Base-by-base conservation (phyloP, 2,888 invertebrate species). In the Troglohyphantes excavatus region DNA sequence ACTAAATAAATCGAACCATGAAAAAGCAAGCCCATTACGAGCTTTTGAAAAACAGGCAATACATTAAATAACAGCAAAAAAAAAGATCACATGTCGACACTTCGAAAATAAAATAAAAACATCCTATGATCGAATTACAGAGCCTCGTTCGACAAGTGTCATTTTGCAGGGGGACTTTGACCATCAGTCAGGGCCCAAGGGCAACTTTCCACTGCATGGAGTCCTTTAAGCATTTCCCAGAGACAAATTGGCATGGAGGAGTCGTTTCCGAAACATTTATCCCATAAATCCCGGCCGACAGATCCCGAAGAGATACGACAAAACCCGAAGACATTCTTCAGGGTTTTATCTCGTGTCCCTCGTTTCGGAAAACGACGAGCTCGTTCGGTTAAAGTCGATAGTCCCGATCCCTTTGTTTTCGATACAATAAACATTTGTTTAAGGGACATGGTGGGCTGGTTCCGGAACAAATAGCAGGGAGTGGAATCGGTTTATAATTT, bases 401-500 rank as follows among this genome's bases (percentile, higher is more conserved):
- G 68, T 82, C 61, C 39, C 33, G 59, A 82, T 70, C 65, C 78
- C 68, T 82, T 82, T 82, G 82, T 82, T 82, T 78, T 61, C 39
- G 39, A 39, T 72, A 70, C 72, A 82, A 72, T 70, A 82, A 82
- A 70, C 82, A 82, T 82, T 82, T 82, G 72, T 82, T 82, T 61
- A 82, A 72, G 39, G 17, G 53, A 59, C 61, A 26, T 65, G 23
- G 26, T 21, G 23, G 43, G 65, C 11, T 78, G 39, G 11, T 33
- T 26, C 13, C 65, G 23, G 33, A 78, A 65, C 63, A 65, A 65
- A 78, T 65, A 61, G 23, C 78, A 23, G 65, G 26, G 76, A 23
- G 78, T 65, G 65, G 39, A 63, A 63, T 65, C 43, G 39, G 26
- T 33, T 39, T 17, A 63, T 39, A 78, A 65, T 72, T 46, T 72